Conservation (phyloP, 2,888 invertebrate genomes). For the Agonum fuliginosum region DNA sequence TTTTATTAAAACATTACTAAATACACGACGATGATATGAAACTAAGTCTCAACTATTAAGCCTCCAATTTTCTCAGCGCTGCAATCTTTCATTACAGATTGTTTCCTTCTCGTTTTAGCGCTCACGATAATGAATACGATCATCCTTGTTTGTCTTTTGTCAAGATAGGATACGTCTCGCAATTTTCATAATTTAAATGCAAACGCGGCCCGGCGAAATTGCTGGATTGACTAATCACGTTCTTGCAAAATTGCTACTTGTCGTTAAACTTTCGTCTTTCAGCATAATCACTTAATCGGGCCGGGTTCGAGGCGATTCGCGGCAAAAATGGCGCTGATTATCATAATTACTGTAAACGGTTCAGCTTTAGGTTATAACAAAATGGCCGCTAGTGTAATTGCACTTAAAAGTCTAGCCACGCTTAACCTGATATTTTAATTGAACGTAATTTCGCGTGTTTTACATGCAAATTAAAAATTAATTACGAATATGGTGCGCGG, state of each 20-base stretch:
- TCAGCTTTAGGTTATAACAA: conserved; percentile 41
- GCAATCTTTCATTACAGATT: conserved; percentile 9
- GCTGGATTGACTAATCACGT: conserved; percentile 48
- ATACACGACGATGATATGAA: conserved; percentile 42
- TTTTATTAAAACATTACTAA: conserved; percentile 45
- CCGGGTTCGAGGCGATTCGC: conserved; percentile 33
- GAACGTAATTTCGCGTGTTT: conserved; percentile 48
- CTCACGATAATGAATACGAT: conserved; percentile 4
- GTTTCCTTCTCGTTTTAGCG: neutral
- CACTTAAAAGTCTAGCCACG: conserved; percentile 22
- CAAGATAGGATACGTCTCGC: conserved; percentile 31
- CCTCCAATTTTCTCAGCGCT: conserved; percentile 36
- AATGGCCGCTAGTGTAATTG: conserved; percentile 39
- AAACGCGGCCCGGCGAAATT: conserved; percentile 34
- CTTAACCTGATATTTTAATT: conserved; percentile 47
- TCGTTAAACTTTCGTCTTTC: conserved; percentile 43
- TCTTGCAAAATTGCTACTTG: conserved; percentile 45
- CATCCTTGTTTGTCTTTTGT: conserved; percentile 55
- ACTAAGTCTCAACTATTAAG: conserved; percentile 29
- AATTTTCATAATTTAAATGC: conserved; percentile 53
- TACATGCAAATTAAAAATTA: conserved; percentile 55
- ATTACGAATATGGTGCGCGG: conserved; percentile 28
- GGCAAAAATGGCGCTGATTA: conserved; percentile 57
- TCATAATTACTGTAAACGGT: conserved; percentile 57
- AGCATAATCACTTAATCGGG: conserved; percentile 47